Evolutionary conservation across 2,797 vertebrate species (phyloP).

Genomic region (Psittacula derbiana): DNA sequence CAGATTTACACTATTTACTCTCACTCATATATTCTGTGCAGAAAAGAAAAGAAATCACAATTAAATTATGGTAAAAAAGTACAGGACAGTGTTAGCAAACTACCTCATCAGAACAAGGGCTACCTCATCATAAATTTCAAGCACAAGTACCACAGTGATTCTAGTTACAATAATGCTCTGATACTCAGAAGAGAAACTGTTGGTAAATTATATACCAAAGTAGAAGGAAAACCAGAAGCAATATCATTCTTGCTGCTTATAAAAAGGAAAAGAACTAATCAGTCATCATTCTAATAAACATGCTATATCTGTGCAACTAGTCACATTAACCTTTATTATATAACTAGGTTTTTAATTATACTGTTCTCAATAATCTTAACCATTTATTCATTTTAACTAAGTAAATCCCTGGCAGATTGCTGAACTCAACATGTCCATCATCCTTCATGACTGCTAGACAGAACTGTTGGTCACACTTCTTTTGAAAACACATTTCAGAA

Average conservation of each 20-base stretch:
- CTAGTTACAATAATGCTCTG: background rate
- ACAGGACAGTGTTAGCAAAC: background rate
- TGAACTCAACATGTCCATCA: background rate
- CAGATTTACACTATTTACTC: background rate
- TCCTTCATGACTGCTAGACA: background rate
- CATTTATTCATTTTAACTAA: background rate
- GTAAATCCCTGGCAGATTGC: background rate
- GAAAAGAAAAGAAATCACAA: background rate
- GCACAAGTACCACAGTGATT: background rate
- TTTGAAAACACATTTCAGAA: background rate
- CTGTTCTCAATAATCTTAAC: background rate
- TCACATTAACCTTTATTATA: background rate
- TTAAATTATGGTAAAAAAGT: background rate
- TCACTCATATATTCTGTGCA: background rate
- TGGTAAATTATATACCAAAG: background rate
- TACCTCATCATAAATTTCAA: background rate
- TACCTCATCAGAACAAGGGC: background rate
- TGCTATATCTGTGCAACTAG: background rate
- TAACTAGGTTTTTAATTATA: background rate
- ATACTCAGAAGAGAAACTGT: background rate
- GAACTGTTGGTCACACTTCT: background rate
- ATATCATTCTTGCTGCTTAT: background rate
- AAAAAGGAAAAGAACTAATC: background rate
- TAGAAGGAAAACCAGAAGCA: background rate
- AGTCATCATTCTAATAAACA: background rate